phyloP scores from a whole-genome alignment of 1,140 invertebrate genomes.

The Lamellibrachia luymesi region DNA sequence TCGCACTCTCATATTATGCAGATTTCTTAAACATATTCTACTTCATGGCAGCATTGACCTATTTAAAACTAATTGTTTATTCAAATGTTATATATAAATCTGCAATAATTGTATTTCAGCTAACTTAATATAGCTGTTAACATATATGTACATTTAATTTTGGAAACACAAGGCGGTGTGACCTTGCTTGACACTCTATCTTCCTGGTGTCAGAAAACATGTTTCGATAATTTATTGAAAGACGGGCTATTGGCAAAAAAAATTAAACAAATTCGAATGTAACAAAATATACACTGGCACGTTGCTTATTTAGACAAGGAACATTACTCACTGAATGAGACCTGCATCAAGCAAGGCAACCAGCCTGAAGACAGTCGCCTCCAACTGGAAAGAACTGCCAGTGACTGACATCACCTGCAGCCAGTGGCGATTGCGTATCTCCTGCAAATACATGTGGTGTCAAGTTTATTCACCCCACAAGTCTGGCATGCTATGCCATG shows the following conservation, averaged over 20 bases:
- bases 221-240: neutral
- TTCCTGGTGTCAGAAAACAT: neutral
- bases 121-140: neutral
- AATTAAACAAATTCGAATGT: neutral
- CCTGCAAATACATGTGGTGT: conserved; percentile 36
- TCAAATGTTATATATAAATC: neutral
- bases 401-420: conserved; percentile 57
- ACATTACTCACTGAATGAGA: conserved; percentile 49
- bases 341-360: conserved; percentile 54
- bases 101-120: neutral
- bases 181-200: too few species aligned
- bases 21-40: neutral
- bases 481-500: too few species aligned
- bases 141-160: neutral
- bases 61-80: neutral
- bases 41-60: neutral
- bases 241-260: neutral
- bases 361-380: conserved; percentile 55
- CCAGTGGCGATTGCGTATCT: conserved; percentile 58
- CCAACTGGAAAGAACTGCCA: conserved; percentile 53
- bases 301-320: neutral
- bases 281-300: neutral
- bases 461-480: too few species aligned
- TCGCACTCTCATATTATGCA: too few species aligned
- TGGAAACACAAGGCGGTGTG: too few species aligned